Base-by-base conservation (phyloP, 2,113 vertebrate genomes). In the Nansenia antarctica region DNA sequence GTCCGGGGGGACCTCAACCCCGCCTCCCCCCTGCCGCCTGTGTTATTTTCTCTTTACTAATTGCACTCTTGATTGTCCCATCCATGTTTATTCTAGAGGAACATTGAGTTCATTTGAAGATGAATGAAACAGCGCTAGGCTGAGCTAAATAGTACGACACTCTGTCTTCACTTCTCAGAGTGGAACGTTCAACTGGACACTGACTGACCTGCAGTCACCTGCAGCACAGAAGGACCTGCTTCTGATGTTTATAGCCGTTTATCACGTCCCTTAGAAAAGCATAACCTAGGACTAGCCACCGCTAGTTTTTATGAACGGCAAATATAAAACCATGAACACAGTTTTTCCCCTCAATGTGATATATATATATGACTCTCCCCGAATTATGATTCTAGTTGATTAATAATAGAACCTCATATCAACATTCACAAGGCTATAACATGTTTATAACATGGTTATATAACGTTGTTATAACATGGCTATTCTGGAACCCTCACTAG, bases 401-500 rank as follows among this genome's bases (percentile, higher is more conserved):
- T 35, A 67, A 69, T 69, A 27, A 72, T 78, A 65, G 63, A 64
- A 29, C 65, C 68, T 82, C 70, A 52, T 64, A 30, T 72, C 59
- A 26, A 37, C 35, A 5, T 37, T 37, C 11, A 5, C 35, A 37
- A 37, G 67, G 72, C 77, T 82, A 80, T 55, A 81, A 59, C 69
- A 45, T 78, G n/a, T n/a, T n/a, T n/a, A n/a, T n/a, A n/a, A n/a
- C n/a, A n/a, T n/a, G n/a, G n/a, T n/a, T n/a, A n/a, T n/a, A n/a
- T n/a, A n/a, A n/a, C n/a, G n/a, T n/a, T n/a, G n/a, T n/a, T n/a
- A n/a, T n/a, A n/a, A 82, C 67, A 67, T 31, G 72, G 77, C 85
- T 82, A 66, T 76, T 86, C 80, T 75, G 62, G 67, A 76, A 76
- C n/a, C n/a, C n/a, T n/a, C n/a, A 82, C 84, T 79, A 74, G 73